phyloP scores from a whole-genome alignment of 1,140 invertebrate genomes.

The Diachasmimorpha longicaudata region DNA sequence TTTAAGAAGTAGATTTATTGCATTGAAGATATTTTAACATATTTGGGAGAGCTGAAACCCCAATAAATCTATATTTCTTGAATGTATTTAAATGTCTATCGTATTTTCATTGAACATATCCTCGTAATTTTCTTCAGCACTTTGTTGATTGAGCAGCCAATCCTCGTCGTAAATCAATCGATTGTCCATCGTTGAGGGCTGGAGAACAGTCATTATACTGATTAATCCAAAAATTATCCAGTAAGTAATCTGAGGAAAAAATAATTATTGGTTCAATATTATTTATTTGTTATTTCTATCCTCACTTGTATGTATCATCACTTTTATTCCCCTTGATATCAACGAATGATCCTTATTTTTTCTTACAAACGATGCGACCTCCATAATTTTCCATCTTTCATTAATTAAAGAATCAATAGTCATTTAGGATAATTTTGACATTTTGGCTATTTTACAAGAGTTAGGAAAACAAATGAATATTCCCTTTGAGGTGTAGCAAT shows the following conservation, averaged over 20 bases:
- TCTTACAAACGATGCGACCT: too few species aligned
- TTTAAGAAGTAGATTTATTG: background rate
- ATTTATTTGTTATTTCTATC: background rate
- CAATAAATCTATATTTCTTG: background rate
- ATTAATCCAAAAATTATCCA: background rate
- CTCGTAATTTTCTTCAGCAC: background rate
- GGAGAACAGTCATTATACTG: background rate
- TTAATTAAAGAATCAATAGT: too few species aligned
- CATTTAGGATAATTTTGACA: background rate
- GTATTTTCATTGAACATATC: slow-evolving; percentile 1
- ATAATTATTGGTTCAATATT: background rate
- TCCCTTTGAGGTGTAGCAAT: too few species aligned
- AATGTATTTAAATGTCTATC: background rate
- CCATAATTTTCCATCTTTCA: too few species aligned
- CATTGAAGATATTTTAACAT: background rate
- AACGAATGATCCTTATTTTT: too few species aligned
- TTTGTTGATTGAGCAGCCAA: background rate
- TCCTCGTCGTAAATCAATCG: background rate
- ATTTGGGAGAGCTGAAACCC: background rate
- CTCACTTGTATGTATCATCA: background rate
- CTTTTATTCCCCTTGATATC: too few species aligned
- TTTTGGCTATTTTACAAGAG: background rate
- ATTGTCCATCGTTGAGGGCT: background rate
- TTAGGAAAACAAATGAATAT: too few species aligned
- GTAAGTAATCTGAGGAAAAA: background rate